Base-by-base conservation (phyloP, 2,888 invertebrate genomes). In the Argyresthia albistria region DNA sequence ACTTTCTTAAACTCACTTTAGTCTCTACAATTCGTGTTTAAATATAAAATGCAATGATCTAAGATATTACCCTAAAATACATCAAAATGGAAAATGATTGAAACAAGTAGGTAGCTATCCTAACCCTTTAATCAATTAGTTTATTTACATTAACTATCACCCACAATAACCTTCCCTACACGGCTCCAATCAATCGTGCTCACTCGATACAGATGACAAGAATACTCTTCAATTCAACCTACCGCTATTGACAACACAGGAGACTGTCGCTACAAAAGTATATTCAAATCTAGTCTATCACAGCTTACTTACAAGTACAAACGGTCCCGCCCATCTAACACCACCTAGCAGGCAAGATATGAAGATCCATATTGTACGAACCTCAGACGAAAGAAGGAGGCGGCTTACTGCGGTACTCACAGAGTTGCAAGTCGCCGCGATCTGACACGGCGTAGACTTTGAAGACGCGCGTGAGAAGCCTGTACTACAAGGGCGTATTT, bases 201-300 rank as follows among this genome's bases (percentile, higher is more conserved):
- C 64, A 58, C 67, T 25, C 25, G 25, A 25, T 25, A 25, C 25
- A 25, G 25, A 25, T 25, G 25, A 69, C 67, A 73, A 69, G 64
- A 57, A 67, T 66, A 65, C 65, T 68, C 71, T 66, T 69, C 43
- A 75, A 78, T 76, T 74, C 35, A 67, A 47, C 63, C 79, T 81
- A 80, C 65, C 73, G 73, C 79, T 75, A 80, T 71, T 66, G 66
- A 75, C 64, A 68, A 76, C 57, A 52, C 6, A 25, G 25, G 25
- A 25, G 67, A 64, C 64, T 66, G 64, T 67, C 70, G 73, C 72
- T 70, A 70, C 64, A 64, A 25, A 25, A 60, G 62, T 67, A 80
- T 73, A 80, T 80, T 73, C 78, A 71, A 76, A 76, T 76, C 71
- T 79, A 83, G 75, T 73, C 80, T 84, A 83, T 83, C 84, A 86